A percentile compares a stretch with the other conserved stretches of the same genome.
Evolutionary conservation across 1,140 invertebrate species (phyloP).

Genomic region (Drosophila lacteicornis): DNA sequence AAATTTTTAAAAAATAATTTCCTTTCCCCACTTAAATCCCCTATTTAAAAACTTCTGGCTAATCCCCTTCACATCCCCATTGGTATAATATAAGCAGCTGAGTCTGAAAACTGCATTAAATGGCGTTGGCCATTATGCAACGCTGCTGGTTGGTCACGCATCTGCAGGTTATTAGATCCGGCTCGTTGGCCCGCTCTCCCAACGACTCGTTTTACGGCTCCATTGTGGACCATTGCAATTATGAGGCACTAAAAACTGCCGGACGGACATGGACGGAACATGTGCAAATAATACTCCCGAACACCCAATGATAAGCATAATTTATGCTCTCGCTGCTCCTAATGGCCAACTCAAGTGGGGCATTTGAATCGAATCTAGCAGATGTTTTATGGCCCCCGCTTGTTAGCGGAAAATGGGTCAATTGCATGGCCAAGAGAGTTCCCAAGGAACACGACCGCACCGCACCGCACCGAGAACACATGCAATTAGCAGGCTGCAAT

Average conservation of each 20-base stretch:
- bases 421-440: slow-evolving; percentile 55
- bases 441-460: slow-evolving; percentile 43
- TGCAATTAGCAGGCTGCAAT: slow-evolving; percentile 42
- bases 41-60: neutral
- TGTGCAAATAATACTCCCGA: slow-evolving; percentile 64
- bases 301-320: slow-evolving; percentile 73
- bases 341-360: slow-evolving; percentile 51
- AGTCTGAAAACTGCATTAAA: slow-evolving; percentile 17
- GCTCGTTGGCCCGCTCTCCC: slow-evolving; percentile 19
- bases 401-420: slow-evolving; percentile 69
- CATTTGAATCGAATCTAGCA: slow-evolving; percentile 30
- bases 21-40: neutral
- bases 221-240: slow-evolving; percentile 73
- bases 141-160: slow-evolving; percentile 14
- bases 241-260: slow-evolving; percentile 60
- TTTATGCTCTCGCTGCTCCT: slow-evolving; percentile 59
- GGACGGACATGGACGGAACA: slow-evolving; percentile 39
- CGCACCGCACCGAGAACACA: slow-evolving; percentile 4
- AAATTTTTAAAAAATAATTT: no score
- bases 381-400: slow-evolving; percentile 35
- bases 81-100: neutral
- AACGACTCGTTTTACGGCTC: slow-evolving; percentile 60
- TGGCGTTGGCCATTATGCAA: slow-evolving; percentile 27
- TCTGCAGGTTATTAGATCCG: slow-evolving; percentile 54
- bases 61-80: neutral